These are phyloP conservation scores for Parnassius apollo DNA, from an alignment of 2,888 invertebrate genomes.

Conservation along the genomic window DNA sequence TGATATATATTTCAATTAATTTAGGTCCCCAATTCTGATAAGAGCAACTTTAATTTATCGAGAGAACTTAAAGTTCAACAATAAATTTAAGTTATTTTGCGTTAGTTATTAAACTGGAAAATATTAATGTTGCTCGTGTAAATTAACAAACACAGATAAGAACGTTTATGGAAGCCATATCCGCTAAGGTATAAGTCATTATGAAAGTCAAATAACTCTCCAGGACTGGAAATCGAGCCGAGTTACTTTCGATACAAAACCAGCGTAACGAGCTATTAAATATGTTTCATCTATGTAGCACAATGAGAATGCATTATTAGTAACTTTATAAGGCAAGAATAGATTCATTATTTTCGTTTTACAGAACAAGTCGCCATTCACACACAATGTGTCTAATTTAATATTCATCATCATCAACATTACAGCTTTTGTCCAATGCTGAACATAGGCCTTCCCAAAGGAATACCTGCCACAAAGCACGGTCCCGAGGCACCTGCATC, in stretches of 20 bases:
- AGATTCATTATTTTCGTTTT: background rate
- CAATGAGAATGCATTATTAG: slow-evolving; percentile 12
- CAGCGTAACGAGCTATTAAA: slow-evolving; percentile 21
- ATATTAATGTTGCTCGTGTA: slow-evolving; percentile 24
- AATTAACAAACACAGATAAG: slow-evolving; percentile 18
- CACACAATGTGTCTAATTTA: background rate
- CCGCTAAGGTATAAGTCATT: slow-evolving; percentile 23
- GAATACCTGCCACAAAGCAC: too few relatives aligned
- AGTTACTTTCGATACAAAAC: slow-evolving; percentile 19
- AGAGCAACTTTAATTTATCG: too few relatives aligned
- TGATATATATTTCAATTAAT: too few relatives aligned
- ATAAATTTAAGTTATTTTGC: background rate
- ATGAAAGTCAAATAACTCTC: slow-evolving; percentile 27
- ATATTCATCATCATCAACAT: too few relatives aligned
- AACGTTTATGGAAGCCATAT: slow-evolving; percentile 19
- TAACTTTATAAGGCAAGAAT: slow-evolving; percentile 9
- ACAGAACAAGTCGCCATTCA: background rate
- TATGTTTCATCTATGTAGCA: slow-evolving; percentile 15
- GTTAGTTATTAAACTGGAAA: slow-evolving; percentile 17
- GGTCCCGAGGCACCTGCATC: too few relatives aligned
- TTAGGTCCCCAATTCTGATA: too few relatives aligned
- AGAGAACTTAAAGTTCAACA: too few relatives aligned
- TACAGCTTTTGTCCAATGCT: too few relatives aligned
- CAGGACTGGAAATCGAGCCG: slow-evolving; percentile 14
- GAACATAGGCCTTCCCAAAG: too few relatives aligned